phyloP scores from a whole-genome alignment of 1,140 invertebrate species.

The Drosophila fuyamai region DNA sequence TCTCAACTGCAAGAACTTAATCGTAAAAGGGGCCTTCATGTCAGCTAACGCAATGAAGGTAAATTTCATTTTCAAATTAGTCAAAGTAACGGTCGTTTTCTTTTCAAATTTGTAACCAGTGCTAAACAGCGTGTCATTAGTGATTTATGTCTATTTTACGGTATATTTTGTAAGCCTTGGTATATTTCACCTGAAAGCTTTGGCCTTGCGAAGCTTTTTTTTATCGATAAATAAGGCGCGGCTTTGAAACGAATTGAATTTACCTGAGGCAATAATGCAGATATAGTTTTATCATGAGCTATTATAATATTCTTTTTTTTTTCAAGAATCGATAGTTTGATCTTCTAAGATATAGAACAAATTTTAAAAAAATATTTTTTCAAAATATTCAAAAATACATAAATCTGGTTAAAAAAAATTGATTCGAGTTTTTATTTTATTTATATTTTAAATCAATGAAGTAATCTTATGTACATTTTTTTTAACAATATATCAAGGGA shows the following conservation, averaged over 20 bases:
- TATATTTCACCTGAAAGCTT: background rate
- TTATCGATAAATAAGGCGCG: conserved; percentile 25
- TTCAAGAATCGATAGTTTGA: too few relatives aligned
- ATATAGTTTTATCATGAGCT: background rate
- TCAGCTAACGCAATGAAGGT: background rate
- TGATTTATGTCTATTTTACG: background rate
- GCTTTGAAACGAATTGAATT: background rate
- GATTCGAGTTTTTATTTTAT: too few relatives aligned
- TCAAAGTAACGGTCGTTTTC: background rate
- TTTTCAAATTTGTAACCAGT: conserved; percentile 12
- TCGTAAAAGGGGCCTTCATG: conserved; percentile 5
- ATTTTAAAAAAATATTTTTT: too few relatives aligned
- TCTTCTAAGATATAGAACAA: too few relatives aligned
- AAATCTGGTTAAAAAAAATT: too few relatives aligned
- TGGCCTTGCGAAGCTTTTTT: conserved; percentile 4
- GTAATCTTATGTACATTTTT: too few relatives aligned
- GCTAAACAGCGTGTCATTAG: background rate
- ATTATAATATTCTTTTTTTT: background rate
- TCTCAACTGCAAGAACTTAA: conserved; percentile 31
- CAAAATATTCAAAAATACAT: too few relatives aligned
- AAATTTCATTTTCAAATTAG: background rate
- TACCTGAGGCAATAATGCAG: background rate
- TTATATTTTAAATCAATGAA: too few relatives aligned
- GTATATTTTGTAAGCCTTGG: background rate
- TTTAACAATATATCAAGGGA: too few relatives aligned